A percentile compares a stretch with the other conserved stretches of the same genome.
Conservation (phyloP, 2,888 invertebrate genomes). For the Cryptocheilus praepositus region DNA sequence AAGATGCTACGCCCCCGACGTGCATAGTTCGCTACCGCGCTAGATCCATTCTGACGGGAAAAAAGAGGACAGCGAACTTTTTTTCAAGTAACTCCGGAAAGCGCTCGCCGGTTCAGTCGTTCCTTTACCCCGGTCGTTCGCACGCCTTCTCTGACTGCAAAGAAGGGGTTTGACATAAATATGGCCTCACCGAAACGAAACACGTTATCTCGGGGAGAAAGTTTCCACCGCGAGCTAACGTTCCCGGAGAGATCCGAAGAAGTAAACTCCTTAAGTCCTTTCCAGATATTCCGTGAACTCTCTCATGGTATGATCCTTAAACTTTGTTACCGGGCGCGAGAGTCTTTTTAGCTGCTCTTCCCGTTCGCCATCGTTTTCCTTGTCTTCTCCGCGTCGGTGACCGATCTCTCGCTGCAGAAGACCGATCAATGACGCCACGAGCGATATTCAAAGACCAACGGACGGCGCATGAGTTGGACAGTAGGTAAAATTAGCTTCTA, state of each 20-base stretch:
- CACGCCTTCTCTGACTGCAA: too few species aligned
- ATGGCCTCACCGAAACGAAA: constrained; percentile 42
- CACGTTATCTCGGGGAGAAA: constrained; percentile 38
- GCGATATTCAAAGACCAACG: constrained; percentile 29
- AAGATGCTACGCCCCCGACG: too few species aligned
- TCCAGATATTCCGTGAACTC: constrained; percentile 36
- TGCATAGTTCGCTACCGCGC: too few species aligned
- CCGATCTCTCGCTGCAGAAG: too few species aligned
- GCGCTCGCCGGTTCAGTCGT: too few species aligned
- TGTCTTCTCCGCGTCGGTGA: too few species aligned
- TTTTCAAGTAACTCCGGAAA: background rate
- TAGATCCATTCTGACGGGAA: too few species aligned
- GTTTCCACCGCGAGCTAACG: constrained; percentile 18
- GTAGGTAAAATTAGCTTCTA: constrained; percentile 46
- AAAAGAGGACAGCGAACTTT: background rate
- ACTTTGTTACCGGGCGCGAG: constrained; percentile 21
- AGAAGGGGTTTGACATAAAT: constrained; percentile 34
- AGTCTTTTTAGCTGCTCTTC: too few species aligned
- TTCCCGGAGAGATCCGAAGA: constrained; percentile 34
- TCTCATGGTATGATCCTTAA: constrained; percentile 24
- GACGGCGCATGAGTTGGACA: constrained; percentile 40
- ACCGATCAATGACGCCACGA: too few species aligned
- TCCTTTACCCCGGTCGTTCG: too few species aligned
- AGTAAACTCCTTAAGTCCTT: constrained; percentile 44
- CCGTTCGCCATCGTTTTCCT: too few species aligned